phyloP scores from a whole-genome alignment of 2,113 vertebrate species.

The Ranitomeya variabilis region DNA sequence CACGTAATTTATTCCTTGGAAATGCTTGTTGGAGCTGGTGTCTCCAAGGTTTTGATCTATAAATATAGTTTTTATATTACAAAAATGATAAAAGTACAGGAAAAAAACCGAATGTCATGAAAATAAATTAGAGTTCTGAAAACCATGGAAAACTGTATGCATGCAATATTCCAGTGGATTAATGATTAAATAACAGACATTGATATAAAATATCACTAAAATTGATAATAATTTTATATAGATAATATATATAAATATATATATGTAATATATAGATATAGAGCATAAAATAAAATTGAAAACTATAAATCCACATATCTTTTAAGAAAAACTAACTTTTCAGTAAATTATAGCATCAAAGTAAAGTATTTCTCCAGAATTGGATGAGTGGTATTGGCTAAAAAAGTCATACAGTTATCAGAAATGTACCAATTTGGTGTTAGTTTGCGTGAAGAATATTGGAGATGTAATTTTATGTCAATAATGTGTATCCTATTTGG shows the following conservation, averaged over 20 bases:
- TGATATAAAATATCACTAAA: neutral
- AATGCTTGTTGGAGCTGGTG: constrained; percentile 18
- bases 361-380: too few species aligned
- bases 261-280: neutral
- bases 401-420: too few species aligned
- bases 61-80: neutral
- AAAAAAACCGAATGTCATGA: neutral
- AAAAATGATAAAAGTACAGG: constrained; percentile 2
- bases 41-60: constrained; percentile 23
- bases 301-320: neutral
- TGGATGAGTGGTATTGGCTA: too few species aligned
- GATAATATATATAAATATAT: neutral
- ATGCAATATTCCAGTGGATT: neutral
- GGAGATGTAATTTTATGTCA: too few species aligned
- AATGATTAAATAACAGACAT: neutral
- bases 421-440: too few species aligned
- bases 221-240: neutral
- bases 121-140: constrained; percentile 1
- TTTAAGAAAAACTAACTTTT: too few species aligned
- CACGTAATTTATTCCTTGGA: constrained; percentile 32
- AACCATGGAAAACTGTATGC: neutral
- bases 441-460: too few species aligned
- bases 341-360: too few species aligned
- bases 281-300: neutral
- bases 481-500: too few species aligned